phyloP scores from a whole-genome alignment of 2,797 vertebrate species.

The Cygnus olor region DNA sequence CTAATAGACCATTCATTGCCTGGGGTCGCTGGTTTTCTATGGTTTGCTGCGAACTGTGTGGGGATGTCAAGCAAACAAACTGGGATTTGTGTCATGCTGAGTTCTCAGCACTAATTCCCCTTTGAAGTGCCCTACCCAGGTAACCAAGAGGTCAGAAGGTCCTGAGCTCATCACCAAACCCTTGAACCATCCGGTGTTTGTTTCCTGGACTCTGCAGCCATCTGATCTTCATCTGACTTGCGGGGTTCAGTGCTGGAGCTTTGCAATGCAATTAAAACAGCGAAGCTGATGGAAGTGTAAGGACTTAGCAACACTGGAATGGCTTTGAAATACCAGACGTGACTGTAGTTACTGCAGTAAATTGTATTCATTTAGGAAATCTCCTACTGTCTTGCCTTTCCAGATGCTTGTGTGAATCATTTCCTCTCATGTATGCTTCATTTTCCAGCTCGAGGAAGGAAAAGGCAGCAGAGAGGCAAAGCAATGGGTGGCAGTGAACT shows the following conservation, averaged over 20 bases:
- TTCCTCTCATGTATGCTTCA: slow-evolving; percentile 27
- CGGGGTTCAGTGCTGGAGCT: background rate
- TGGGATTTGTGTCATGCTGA: slow-evolving; percentile 30
- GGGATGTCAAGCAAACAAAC: slow-evolving; percentile 33
- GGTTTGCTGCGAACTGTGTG: background rate
- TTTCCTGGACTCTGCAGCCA: background rate
- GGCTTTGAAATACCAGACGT: slow-evolving; percentile 44
- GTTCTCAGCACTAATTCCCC: background rate
- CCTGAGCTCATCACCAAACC: slow-evolving; percentile 36
- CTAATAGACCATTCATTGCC: slow-evolving; percentile 1
- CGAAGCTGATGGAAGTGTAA: background rate
- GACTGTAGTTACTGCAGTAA: slow-evolving; percentile 19
- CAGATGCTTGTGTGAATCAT: slow-evolving; percentile 25
- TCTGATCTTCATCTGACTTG: slow-evolving; percentile 31
- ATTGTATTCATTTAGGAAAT: slow-evolving; percentile 33
- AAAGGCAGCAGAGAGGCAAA: slow-evolving; percentile 6
- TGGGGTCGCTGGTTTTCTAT: background rate
- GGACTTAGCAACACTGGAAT: background rate
- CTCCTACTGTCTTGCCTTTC: slow-evolving; percentile 27
- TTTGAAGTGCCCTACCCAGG: slow-evolving; percentile 50
- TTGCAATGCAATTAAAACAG: background rate
- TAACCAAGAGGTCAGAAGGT: slow-evolving; percentile 51
- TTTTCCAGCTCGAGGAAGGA: slow-evolving; percentile 1
- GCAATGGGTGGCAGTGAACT: slow-evolving; percentile 37
- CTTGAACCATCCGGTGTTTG: background rate